These are phyloP conservation scores for Drosophila lacicola DNA, from an alignment of 2,888 invertebrate species.

Conservation along the genomic window DNA sequence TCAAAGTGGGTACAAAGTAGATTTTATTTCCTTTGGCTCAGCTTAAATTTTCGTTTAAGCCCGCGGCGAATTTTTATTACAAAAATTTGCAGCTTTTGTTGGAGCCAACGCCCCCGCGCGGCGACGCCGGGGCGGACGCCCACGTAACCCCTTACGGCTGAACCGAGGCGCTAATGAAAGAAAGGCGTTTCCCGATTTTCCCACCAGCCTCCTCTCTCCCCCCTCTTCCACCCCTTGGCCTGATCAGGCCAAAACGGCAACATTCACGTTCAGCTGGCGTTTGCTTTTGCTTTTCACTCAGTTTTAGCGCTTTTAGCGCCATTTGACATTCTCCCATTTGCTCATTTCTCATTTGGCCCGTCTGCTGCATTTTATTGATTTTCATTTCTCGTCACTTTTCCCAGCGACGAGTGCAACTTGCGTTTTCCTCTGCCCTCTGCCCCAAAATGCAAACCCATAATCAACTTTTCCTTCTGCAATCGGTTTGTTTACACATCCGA, in stretches of 20 bases:
- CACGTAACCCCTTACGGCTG: background rate
- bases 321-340: slow-evolving; percentile 47
- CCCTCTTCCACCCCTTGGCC: no score
- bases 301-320: slow-evolving; percentile 32
- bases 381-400: slow-evolving; percentile 34
- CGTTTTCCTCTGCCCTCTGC: background rate
- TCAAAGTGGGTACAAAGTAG: background rate
- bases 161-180: slow-evolving; percentile 50
- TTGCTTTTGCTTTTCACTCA: slow-evolving; percentile 48
- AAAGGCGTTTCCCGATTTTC: slow-evolving; percentile 35
- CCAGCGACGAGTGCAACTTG: slow-evolving; percentile 20
- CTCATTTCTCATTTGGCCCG: slow-evolving; percentile 14
- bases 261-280: slow-evolving; percentile 59
- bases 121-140: background rate
- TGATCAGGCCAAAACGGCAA: slow-evolving; percentile 42
- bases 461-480: slow-evolving; percentile 47
- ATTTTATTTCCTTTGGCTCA: slow-evolving; percentile 1
- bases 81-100: background rate
- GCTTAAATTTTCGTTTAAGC: slow-evolving; percentile 5
- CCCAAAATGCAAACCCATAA: slow-evolving; percentile 69
- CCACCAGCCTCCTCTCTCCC: background rate
- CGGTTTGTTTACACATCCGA: slow-evolving; percentile 48
- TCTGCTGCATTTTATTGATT: slow-evolving; percentile 44
- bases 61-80: slow-evolving; percentile 6
- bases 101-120: slow-evolving; percentile 1